These are phyloP conservation scores for Pao palembangensis DNA, from an alignment of 2,113 vertebrate genomes.

Conservation along the genomic window DNA sequence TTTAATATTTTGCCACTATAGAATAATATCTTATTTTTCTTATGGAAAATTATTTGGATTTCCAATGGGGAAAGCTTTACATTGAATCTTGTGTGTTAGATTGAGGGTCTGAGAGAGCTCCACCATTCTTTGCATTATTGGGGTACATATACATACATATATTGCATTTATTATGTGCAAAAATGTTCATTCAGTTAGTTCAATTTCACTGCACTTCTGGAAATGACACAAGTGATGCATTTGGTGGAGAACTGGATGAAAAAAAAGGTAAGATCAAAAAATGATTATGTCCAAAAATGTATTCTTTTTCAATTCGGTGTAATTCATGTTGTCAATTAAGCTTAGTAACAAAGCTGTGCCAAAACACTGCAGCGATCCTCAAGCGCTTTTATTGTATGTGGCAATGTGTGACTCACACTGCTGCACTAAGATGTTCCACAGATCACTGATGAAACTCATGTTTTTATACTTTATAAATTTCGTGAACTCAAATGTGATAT, in stretches of 20 bases:
- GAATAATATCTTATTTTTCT: conserved; percentile 58
- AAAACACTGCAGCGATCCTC: conserved; percentile 49
- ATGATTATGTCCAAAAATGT: conserved; percentile 27
- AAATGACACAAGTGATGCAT: conserved; percentile 26
- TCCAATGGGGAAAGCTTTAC: conserved; percentile 2
- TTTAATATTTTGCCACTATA: conserved; percentile 51
- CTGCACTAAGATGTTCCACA: conserved; percentile 36
- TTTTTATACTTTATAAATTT: conserved; percentile 58
- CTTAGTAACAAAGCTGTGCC: conserved; percentile 14
- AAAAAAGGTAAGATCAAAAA: conserved; percentile 21
- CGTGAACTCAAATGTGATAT: conserved; percentile 10
- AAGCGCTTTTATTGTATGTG: conserved; percentile 55
- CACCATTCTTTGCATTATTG: conserved; percentile 1
- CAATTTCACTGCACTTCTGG: conserved; percentile 33
- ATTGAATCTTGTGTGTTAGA: not conserved
- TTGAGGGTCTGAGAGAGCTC: conserved; percentile 9
- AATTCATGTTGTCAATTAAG: conserved; percentile 41
- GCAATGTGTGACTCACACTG: conserved; percentile 57
- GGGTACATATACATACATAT: not conserved
- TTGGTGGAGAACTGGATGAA: conserved; percentile 32
- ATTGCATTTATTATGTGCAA: conserved; percentile 55
- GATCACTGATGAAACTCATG: conserved; percentile 34
- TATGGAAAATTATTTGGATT: conserved; percentile 35
- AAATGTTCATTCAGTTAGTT: conserved; percentile 49
- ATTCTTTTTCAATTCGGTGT: conserved; percentile 24